Evolutionary conservation across 1,140 invertebrate genomes (phyloP).

Genomic region (Drosophila dunni): DNA sequence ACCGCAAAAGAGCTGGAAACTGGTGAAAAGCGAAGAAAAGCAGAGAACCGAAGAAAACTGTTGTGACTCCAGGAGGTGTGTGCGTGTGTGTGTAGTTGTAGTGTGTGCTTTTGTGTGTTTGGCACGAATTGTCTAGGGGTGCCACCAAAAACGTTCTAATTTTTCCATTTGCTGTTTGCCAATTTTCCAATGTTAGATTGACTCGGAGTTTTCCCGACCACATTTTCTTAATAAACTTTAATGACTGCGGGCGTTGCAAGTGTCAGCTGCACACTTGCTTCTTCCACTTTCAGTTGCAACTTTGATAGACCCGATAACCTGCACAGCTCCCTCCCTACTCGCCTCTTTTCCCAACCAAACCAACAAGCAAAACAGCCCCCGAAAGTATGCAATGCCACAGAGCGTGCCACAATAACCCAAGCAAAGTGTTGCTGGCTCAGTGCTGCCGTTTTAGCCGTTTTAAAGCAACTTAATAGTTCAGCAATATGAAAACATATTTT

Average conservation of each 20-base stretch:
- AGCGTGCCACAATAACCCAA: conserved; percentile 19
- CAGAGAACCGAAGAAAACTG: conserved; percentile 19
- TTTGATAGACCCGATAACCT: conserved; percentile 69
- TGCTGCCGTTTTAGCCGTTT: no score
- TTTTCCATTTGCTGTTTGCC: conserved; percentile 11
- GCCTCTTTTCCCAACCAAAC: no score
- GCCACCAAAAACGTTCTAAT: conserved; percentile 7
- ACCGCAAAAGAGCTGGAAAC: conserved; percentile 28
- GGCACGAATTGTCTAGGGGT: conserved; percentile 36
- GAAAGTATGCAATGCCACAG: conserved; percentile 55
- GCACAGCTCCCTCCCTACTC: neutral
- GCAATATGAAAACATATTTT: no score
- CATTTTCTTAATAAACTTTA: conserved; percentile 81
- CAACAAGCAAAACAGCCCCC: neutral
- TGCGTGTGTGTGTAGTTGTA: no score
- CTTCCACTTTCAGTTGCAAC: conserved; percentile 39
- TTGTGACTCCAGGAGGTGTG: neutral
- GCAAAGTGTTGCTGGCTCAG: neutral
- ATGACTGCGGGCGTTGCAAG: conserved; percentile 74
- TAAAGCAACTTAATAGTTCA: no score
- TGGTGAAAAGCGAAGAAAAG: no score
- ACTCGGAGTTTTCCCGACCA: conserved; percentile 13
- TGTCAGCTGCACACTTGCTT: conserved; percentile 36
- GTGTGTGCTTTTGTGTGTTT: conserved; percentile 3
- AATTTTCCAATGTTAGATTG: conserved; percentile 23